phyloP scores from a whole-genome alignment of 2,888 invertebrate genomes.

The Eulithis prunata region DNA sequence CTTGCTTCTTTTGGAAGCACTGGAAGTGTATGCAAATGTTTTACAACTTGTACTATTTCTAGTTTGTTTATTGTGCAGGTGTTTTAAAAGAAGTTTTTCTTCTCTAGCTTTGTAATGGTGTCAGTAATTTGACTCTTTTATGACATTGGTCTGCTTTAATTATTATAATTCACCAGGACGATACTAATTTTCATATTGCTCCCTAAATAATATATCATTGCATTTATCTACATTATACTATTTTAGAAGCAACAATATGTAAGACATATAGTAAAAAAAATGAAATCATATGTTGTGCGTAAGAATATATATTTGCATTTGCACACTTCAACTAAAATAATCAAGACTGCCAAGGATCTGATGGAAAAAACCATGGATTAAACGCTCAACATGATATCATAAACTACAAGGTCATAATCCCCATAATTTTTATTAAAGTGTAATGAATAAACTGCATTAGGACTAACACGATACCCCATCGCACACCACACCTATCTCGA shows the following conservation, averaged over 20 bases:
- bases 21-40: conserved; percentile 44
- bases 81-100: conserved; percentile 32
- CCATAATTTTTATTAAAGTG: conserved; percentile 19
- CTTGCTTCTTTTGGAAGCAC: conserved; percentile 38
- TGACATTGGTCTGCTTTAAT: not conserved
- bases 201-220: too few species aligned
- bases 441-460: conserved; percentile 37
- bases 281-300: too few species aligned
- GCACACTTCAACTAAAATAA: too few species aligned
- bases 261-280: too few species aligned
- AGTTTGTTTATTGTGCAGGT: conserved; percentile 39
- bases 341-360: too few species aligned
- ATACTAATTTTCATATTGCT: too few species aligned
- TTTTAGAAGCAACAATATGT: too few species aligned
- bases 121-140: not conserved
- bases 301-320: too few species aligned
- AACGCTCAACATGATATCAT: not conserved
- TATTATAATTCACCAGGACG: too few species aligned
- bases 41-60: conserved; percentile 37
- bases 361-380: not conserved
- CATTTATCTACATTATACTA: too few species aligned
- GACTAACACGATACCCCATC: conserved; percentile 37
- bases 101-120: conserved; percentile 9
- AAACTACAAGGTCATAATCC: conserved; percentile 16
- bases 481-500: conserved; percentile 41